Percentiles rank a stretch among this genome's conserved stretches.
These are phyloP conservation scores for Apamea monoglypha DNA, from an alignment of 2,888 invertebrate species.

Conservation along the genomic window DNA sequence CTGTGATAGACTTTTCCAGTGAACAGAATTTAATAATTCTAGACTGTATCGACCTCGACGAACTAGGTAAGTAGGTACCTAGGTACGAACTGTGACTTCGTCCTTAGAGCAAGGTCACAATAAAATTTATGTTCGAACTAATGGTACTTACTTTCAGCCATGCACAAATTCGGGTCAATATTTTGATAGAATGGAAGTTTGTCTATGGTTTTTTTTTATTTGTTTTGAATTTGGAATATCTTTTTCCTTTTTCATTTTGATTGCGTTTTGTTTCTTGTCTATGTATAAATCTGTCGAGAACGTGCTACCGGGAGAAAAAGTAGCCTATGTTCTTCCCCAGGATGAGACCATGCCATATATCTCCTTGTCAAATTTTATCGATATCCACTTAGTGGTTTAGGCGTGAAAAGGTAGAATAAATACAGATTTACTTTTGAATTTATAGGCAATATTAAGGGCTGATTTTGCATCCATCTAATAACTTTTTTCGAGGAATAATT, in stretches of 20 bases:
- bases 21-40: constrained; percentile 53
- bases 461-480: too few species aligned
- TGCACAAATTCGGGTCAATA: constrained; percentile 21
- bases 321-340: not conserved
- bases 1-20: constrained; percentile 12
- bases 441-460: too few species aligned
- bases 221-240: not conserved
- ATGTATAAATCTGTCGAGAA: not conserved
- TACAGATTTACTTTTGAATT: too few species aligned
- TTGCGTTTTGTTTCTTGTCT: not conserved
- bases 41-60: constrained; percentile 51
- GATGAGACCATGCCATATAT: too few species aligned
- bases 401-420: not conserved
- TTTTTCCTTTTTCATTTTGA: not conserved
- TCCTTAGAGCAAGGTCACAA: constrained; percentile 59
- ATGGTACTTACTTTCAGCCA: constrained; percentile 34
- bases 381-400: not conserved
- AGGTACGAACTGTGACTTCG: constrained; percentile 46
- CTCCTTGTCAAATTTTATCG: not conserved
- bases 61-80: constrained; percentile 61
- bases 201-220: not conserved
- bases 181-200: not conserved
- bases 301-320: too few species aligned
- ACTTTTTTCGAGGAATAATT: too few species aligned
- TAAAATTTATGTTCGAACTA: constrained; percentile 44